Conservation (phyloP, 2,797 vertebrate genomes). For the Neopelma chrysocephalum region DNA sequence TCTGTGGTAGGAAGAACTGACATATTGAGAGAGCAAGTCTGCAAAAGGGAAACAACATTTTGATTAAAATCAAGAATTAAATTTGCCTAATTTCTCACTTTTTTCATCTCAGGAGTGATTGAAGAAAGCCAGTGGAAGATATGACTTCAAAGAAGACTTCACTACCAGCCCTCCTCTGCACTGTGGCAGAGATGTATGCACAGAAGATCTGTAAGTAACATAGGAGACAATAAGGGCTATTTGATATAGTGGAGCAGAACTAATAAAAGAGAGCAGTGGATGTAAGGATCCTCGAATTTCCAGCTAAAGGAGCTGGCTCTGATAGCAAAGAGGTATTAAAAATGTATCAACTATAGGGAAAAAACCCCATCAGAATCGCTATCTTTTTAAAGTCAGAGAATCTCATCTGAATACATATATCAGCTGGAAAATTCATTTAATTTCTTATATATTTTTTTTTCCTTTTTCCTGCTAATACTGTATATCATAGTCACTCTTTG, state of each 20-base stretch:
- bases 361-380: neutral
- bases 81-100: neutral
- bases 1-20: neutral
- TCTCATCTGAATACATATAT: neutral
- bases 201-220: neutral
- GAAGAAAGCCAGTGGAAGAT: neutral
- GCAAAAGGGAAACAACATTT: neutral
- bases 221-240: neutral
- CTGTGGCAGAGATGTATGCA: neutral
- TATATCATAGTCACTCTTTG: neutral
- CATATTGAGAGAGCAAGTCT: neutral
- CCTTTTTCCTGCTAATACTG: neutral
- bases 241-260: neutral
- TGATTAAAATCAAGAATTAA: neutral
- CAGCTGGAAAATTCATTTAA: neutral
- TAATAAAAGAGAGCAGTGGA: neutral
- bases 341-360: neutral
- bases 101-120: neutral
- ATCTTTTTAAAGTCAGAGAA: neutral
- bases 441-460: neutral
- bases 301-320: neutral
- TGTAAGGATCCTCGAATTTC: neutral
- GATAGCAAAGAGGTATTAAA: neutral
- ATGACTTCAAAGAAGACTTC: neutral
- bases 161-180: neutral